A percentile compares a stretch with the other conserved stretches of the same genome.
These are phyloP conservation scores for Phainopepla nitens DNA, from an alignment of 2,113 vertebrate species.

Conservation along the genomic window DNA sequence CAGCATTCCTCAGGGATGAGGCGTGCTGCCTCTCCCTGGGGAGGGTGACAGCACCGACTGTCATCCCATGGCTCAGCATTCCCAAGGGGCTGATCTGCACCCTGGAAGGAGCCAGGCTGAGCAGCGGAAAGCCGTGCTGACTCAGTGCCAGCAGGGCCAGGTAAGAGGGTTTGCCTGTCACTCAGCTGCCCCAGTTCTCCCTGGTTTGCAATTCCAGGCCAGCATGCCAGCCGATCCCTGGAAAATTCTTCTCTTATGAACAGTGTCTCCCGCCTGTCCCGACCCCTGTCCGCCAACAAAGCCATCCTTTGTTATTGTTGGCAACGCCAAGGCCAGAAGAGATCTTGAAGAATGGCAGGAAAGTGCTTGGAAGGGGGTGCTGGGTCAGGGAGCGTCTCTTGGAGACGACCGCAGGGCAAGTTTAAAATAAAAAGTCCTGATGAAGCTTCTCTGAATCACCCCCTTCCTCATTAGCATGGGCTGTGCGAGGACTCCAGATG, in stretches of 20 bases:
- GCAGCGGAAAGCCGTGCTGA: background rate
- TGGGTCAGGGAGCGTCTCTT: background rate
- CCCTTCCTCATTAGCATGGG: background rate
- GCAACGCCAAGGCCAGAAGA: background rate
- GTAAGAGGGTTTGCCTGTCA: background rate
- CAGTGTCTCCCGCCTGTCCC: background rate
- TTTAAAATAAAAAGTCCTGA: background rate
- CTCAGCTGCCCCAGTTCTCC: background rate
- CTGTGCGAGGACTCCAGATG: background rate
- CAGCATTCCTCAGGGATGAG: background rate
- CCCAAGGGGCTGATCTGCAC: background rate
- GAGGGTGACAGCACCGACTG: background rate
- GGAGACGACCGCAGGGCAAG: background rate
- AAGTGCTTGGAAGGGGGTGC: background rate
- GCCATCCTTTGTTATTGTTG: slow-evolving; percentile 17
- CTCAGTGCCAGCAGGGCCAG: background rate
- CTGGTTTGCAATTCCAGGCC: background rate
- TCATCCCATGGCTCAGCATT: background rate
- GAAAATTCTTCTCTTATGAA: background rate
- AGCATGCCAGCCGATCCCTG: fast-evolving
- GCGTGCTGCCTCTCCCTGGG: background rate
- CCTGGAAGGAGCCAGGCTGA: background rate
- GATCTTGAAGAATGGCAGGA: background rate
- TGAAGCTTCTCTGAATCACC: background rate
- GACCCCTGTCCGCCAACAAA: background rate